Base-by-base conservation (phyloP, 2,888 invertebrate genomes). In the Hermodice carunculata region DNA sequence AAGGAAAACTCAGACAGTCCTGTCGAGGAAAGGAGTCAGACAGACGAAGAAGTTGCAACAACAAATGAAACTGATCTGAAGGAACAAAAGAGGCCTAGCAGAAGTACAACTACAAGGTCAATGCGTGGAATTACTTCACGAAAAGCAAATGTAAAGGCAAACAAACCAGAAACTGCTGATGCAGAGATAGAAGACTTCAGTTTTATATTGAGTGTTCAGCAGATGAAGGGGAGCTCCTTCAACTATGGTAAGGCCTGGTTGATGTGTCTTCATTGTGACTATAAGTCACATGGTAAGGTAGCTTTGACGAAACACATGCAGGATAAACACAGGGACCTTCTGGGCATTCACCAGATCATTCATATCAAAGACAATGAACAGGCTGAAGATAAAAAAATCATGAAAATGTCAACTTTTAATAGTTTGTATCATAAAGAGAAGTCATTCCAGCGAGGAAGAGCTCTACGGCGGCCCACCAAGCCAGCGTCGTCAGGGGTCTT, bases 181-280 rank as follows among this genome's bases (percentile, higher is more conserved):
- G n/a, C n/a, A n/a, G n/a, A n/a, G n/a, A n/a, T n/a, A n/a, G n/a
- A n/a, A 4, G 77, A 78, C 58, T 78, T 77, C 51, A 70, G 73
- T 61, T 78, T 78, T 52, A 63, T 78, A 43, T 60, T 78, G 24
- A 51, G 69, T 3, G 74, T 71, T 8, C 70, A 70, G 28, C 60
- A 61, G 42, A 69, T 74, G 6, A 67, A 76, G 24, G 74, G 76
- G 6, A 70, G 65, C 24, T 68, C 75, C 2, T 61, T 77, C 34
- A 69, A 63, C 8, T 78, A 76, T 58, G 75, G 76, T 6, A 76
- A 76, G 49, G 70, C 75, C 48, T 69, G 70, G 6, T 78, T 80
- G 60, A 73, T 75, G 59, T 82, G 81, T 61, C 57, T 82, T 14
- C 79, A 80, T 57, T 82, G 81, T 63, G 67, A 67, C 6, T 76